A percentile compares a stretch with the other conserved stretches of the same genome.
Conservation (phyloP, 2,888 invertebrate genomes). For the Athripsodes cinereus region DNA sequence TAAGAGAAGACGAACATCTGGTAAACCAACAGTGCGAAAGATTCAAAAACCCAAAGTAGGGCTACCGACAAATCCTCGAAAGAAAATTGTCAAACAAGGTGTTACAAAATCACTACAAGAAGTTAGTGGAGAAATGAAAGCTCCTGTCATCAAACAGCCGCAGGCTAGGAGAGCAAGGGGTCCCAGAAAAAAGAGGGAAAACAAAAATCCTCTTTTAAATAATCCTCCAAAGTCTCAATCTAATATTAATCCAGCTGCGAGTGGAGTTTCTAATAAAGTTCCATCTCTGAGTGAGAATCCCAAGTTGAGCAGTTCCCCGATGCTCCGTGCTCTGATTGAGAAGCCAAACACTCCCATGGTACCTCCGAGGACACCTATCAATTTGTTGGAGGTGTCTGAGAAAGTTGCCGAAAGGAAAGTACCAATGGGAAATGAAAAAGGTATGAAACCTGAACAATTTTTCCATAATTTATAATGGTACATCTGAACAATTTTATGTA, state of each 20-base stretch:
- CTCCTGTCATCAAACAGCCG: too few species aligned
- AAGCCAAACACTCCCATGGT: conserved; percentile 19
- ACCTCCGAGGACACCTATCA: conserved; percentile 2
- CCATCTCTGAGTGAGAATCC: conserved; percentile 30
- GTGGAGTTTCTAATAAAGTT: background rate
- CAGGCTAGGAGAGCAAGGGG: background rate
- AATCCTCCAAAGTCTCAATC: background rate
- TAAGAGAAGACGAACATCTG: background rate
- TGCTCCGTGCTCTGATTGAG: conserved; percentile 31
- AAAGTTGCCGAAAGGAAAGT: background rate
- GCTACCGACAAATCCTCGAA: too few species aligned
- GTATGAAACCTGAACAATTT: background rate
- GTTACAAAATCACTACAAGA: background rate
- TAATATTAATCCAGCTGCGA: background rate
- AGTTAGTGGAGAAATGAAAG: background rate
- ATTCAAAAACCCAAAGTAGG: background rate
- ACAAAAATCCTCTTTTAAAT: background rate
- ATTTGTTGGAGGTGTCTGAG: background rate
- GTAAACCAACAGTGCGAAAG: background rate
- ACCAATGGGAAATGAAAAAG: background rate
- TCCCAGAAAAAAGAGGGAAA: background rate
- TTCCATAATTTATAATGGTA: too few species aligned
- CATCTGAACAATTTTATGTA: background rate
- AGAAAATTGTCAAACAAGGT: background rate
- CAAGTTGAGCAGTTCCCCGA: conserved; percentile 27